Evolutionary conservation across 2,113 vertebrate species (phyloP), one percentile per base, ranked within the genome.

Genomic region (Cranoglanis bouderius): DNA sequence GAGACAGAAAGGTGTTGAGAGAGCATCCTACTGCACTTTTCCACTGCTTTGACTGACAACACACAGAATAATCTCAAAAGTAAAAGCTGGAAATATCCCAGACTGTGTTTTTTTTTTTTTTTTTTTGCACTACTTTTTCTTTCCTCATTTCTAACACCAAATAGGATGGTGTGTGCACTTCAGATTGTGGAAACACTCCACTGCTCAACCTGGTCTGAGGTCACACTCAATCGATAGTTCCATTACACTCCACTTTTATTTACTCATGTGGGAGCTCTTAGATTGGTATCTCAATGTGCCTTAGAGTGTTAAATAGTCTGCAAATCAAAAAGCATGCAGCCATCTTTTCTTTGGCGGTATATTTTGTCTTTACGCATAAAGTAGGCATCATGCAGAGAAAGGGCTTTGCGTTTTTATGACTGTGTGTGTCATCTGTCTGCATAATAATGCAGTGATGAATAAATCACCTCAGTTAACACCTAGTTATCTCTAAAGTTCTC

Each of bases 231-330:
- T 90, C 89, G 49, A 90, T 92, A 90, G 35, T 84, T 87, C 78
- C 87, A 87, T 89, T 89, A 70, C 84, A 84, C 85, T 88, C 84
- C 80, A 82, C 70, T 86, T 77, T 90, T 90, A 90, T 90, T 90
- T 87, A 90, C 88, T 89, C 83, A 82, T 67, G 84, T 87, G 72
- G 84, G 55, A 88, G 88, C 84, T 87, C 86, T 89, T 63, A 70
- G 83, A 90, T 84, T 85, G 46, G 61, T 86, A 85, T 88, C 74
- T 74, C 53, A 80, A 88, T 32, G 77, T 84, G 81, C 86, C 84
- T 65, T 78, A 29, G 55, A 88, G 84, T 89, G 88, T 88, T 82
- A 86, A 85, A 90, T 57, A 75, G 78, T 43, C 67, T 53, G 35
- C 63, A 82, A 88, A 90, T 32, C 46, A 80, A 85, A 89, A 84